A percentile compares a stretch with the other conserved stretches of the same genome.
Conservation (phyloP, 2,797 vertebrate genomes). For the Acanthopagrus latus region DNA sequence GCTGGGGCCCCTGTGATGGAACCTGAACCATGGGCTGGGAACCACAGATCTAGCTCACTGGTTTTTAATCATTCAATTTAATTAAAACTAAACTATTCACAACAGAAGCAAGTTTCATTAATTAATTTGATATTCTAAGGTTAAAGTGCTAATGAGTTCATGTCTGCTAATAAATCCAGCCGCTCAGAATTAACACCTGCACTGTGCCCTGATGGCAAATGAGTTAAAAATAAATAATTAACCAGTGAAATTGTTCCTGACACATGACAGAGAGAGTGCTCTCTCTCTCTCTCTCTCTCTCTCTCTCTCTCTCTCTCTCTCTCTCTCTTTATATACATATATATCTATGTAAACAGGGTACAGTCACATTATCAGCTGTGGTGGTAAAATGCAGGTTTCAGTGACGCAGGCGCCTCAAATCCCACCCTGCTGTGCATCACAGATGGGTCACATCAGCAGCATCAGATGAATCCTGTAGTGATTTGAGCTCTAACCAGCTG, state of each 20-base stretch:
- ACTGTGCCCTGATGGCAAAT: slow-evolving; percentile 4
- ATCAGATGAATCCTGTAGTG: slow-evolving; percentile 39
- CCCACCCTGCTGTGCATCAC: slow-evolving; percentile 25
- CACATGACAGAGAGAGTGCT: not conserved
- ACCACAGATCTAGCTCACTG: not conserved
- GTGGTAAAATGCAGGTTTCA: slow-evolving; percentile 6
- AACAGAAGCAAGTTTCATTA: not conserved
- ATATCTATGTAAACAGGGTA: not conserved
- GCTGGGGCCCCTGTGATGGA: not conserved
- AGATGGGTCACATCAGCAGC: slow-evolving; percentile 32
- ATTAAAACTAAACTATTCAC: slow-evolving; percentile 13
- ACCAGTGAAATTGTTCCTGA: slow-evolving; percentile 5
- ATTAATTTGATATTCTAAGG: slow-evolving; percentile 6
- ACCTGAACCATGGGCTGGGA: not conserved
- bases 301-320: not conserved
- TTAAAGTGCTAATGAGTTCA: slow-evolving; percentile 7
- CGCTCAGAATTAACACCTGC: slow-evolving; percentile 10
- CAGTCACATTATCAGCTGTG: not conserved
- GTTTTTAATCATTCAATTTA: slow-evolving; percentile 11
- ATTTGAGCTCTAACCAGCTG: slow-evolving; percentile 31
- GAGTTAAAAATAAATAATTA: not conserved
- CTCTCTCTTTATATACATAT: no score
- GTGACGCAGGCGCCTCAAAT: slow-evolving; percentile 16
- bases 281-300: not conserved
- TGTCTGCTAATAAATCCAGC: not conserved